phyloP scores from a whole-genome alignment of 2,113 vertebrate species.

The Danionella cerebrum region DNA sequence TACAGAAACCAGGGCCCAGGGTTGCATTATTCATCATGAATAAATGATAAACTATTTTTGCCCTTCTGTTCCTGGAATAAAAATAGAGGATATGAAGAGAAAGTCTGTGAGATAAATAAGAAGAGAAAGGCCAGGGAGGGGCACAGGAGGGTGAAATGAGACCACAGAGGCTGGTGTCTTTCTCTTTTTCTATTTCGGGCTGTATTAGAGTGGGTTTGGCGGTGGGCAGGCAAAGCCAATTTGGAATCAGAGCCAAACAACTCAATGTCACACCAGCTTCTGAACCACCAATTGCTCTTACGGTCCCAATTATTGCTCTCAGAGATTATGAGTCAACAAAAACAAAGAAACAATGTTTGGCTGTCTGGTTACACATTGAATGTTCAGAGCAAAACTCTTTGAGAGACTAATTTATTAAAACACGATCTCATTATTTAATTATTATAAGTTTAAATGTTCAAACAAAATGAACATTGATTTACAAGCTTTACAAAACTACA shows the following conservation, averaged over 20 bases:
- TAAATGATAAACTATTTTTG: slow-evolving; percentile 30
- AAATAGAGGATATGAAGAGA: slow-evolving; percentile 15
- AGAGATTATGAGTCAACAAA: not conserved
- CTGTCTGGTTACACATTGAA: no score
- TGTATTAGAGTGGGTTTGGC: slow-evolving; percentile 4
- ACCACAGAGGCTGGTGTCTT: not conserved
- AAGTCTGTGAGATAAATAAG: slow-evolving; percentile 25
- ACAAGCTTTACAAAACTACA: no score
- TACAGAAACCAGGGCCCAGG: slow-evolving; percentile 5
- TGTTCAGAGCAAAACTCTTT: no score
- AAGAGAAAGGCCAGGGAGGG: slow-evolving; percentile 3
- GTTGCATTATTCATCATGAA: slow-evolving; percentile 40
- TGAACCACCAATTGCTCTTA: slow-evolving; percentile 6
- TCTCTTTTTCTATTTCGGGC: slow-evolving; percentile 2
- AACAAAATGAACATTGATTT: no score
- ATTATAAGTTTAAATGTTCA: no score
- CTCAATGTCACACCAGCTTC: slow-evolving; percentile 5
- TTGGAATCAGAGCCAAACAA: slow-evolving; percentile 12
- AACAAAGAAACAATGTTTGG: no score
- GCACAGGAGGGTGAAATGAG: not conserved
- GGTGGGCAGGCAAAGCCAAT: not conserved
- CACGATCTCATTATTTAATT: no score
- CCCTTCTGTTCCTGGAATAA: slow-evolving; percentile 1
- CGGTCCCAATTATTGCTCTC: not conserved
- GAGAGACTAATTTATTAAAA: no score